Evolutionary conservation across 2,797 vertebrate genomes (phyloP).

Genomic region (Gallinago solitaria): DNA sequence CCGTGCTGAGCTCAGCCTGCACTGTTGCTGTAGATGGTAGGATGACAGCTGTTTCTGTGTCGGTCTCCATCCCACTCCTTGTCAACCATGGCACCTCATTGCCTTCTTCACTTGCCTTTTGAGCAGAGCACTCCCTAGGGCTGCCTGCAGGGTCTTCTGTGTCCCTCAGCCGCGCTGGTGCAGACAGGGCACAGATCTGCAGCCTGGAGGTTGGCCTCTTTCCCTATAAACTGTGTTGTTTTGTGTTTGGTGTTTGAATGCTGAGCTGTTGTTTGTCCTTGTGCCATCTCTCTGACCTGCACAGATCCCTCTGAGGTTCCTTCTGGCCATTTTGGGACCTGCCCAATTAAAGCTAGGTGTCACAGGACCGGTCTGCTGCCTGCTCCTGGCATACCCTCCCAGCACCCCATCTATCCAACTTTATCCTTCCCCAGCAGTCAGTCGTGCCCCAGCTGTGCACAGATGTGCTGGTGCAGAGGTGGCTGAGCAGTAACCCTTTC

Average conservation of each 20-base stretch:
- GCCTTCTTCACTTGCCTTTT: background rate
- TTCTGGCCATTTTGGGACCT: background rate
- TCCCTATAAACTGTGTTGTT: background rate
- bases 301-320: background rate
- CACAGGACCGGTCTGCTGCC: background rate
- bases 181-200: background rate
- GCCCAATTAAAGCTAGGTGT: background rate
- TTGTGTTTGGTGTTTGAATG: conserved; percentile 4
- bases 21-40: background rate
- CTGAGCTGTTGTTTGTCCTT: conserved; percentile 27
- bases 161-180: accelerated
- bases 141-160: background rate
- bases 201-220: background rate
- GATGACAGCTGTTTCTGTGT: background rate
- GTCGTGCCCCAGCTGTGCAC: background rate
- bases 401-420: background rate
- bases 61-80: background rate
- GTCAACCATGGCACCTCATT: background rate
- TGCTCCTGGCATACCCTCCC: background rate
- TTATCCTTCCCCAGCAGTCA: background rate
- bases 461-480: background rate
- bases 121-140: background rate
- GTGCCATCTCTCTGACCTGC: background rate
- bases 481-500: background rate
- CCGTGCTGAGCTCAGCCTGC: background rate